Conservation (phyloP, 2,797 vertebrate genomes). For the Coreius guichenoti region DNA sequence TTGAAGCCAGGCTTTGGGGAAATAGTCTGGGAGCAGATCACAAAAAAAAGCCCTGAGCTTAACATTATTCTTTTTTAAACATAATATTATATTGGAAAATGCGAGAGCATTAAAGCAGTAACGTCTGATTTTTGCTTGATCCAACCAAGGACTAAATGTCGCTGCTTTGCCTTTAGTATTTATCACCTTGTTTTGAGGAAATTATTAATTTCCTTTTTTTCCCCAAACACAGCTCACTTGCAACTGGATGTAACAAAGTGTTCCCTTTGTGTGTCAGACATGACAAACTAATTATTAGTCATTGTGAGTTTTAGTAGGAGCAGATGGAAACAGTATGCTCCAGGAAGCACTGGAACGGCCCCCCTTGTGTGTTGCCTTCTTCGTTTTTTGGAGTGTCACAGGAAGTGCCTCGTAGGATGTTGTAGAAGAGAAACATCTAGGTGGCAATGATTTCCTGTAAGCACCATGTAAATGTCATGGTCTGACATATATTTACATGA, state of each 20-base stretch:
- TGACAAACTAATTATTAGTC: slow-evolving; percentile 53
- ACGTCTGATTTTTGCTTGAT: slow-evolving; percentile 7
- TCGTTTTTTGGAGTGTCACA: slow-evolving; percentile 12
- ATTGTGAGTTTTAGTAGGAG: slow-evolving; percentile 36
- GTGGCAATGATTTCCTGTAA: slow-evolving; percentile 20
- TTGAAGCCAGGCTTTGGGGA: slow-evolving; percentile 55
- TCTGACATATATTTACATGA: slow-evolving; percentile 22
- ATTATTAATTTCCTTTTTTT: slow-evolving; percentile 5
- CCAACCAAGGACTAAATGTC: not conserved
- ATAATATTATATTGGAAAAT: slow-evolving; percentile 44
- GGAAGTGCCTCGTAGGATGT: slow-evolving; percentile 19
- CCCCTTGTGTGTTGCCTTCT: slow-evolving; percentile 1
- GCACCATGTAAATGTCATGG: slow-evolving; percentile 30
- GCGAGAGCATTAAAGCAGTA: not conserved
- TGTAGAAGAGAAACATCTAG: slow-evolving; percentile 22
- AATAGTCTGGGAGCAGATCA: slow-evolving; percentile 63
- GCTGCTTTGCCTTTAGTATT: not conserved
- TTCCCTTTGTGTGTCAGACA: slow-evolving; percentile 38
- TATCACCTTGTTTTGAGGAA: slow-evolving; percentile 7
- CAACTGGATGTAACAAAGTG: slow-evolving; percentile 27
- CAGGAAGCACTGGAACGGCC: slow-evolving; percentile 39
- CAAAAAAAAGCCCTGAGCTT: slow-evolving; percentile 57
- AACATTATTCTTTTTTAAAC: slow-evolving; percentile 65
- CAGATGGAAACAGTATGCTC: slow-evolving; percentile 51
- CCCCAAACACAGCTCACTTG: slow-evolving; percentile 13